Base-by-base conservation (phyloP, 1,140 invertebrate genomes). In the Megalonaias nervosa region DNA sequence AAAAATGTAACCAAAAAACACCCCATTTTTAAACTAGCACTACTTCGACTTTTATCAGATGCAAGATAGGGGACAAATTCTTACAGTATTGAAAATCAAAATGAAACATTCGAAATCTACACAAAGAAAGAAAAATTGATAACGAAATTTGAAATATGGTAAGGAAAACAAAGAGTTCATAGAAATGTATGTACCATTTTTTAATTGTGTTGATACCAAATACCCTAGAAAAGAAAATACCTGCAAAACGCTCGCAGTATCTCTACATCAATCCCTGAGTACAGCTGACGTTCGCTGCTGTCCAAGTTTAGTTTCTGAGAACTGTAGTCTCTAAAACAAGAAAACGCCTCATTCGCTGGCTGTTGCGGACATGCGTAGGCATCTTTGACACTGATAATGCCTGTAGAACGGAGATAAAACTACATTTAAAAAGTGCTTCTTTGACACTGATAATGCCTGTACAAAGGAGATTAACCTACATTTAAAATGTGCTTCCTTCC, bases 201-300 rank as follows among this genome's bases (percentile, higher is more conserved):
- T 17, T 60, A 15, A 21, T n/a, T 16, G 58, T 57, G n/a, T 57
- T 69, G 55, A 69, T n/a, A 0, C 23, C 26, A 3, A 58, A 13
- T 48, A n/a, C 15, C 2, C 57, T 58, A 12, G 16, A 58, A 70
- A 70, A 26, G 6, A n/a, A 16, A 21, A 70, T 70, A 76, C 74
- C 67, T 76, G 61, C 74, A 76, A 23, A 70, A 76, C 11, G 59
- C 59, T 62, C 74, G 67, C 21, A 76, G 67, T 76, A 58, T 76
- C 71, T 76, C 74, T 38, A 76, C 65, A 65, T 76, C 67, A 21
- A 76, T 76, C 12, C 74, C 74, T 17, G 74, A 76, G 58, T 70
- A 76, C 4, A 76, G 48, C 15, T 58, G 68, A 19, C 67, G 12
- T 21, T 76, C 67, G 38, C 67, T 76, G n/a, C 67, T 31, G 26